Evolutionary conservation across 2,797 vertebrate genomes (phyloP).

Genomic region (Acrossocheilus fasciatus): DNA sequence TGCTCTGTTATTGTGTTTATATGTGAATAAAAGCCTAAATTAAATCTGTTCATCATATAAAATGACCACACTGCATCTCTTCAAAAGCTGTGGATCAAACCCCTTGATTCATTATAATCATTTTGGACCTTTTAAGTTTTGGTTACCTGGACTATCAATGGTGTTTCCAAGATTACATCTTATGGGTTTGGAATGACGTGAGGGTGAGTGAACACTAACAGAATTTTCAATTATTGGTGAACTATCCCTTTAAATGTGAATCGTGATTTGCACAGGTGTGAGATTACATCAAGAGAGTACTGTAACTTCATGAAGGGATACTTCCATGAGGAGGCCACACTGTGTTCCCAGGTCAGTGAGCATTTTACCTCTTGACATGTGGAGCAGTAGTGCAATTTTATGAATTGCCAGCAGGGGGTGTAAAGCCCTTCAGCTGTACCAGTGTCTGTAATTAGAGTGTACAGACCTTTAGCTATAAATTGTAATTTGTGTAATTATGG

Average conservation of each 20-base stretch:
- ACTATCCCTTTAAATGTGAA: neutral
- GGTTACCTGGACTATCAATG: neutral
- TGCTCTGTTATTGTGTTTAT: too few relatives aligned
- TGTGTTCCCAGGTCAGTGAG: constrained; percentile 92
- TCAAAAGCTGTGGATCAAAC: neutral
- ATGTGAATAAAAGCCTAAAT: too few relatives aligned
- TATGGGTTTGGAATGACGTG: neutral
- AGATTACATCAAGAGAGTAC: constrained; percentile 97
- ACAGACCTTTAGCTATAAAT: neutral
- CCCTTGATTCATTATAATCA: neutral
- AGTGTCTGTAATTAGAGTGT: neutral
- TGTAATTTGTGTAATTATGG: constrained; percentile 20
- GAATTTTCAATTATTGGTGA: neutral
- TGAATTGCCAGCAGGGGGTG: constrained; percentile 42
- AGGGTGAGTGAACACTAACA: neutral
- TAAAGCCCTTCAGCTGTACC: constrained; percentile 11
- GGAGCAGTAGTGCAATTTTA: neutral
- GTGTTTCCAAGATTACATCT: neutral
- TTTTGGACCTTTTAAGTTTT: neutral
- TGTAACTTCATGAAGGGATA: constrained; percentile 97
- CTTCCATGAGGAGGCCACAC: constrained; percentile 95
- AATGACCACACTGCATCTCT: neutral
- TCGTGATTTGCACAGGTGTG: constrained; percentile 82
- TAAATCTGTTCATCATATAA: neutral
- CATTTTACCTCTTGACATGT: neutral